Base-by-base conservation (phyloP, 2,113 vertebrate genomes). In the Trematocara macrostoma region DNA sequence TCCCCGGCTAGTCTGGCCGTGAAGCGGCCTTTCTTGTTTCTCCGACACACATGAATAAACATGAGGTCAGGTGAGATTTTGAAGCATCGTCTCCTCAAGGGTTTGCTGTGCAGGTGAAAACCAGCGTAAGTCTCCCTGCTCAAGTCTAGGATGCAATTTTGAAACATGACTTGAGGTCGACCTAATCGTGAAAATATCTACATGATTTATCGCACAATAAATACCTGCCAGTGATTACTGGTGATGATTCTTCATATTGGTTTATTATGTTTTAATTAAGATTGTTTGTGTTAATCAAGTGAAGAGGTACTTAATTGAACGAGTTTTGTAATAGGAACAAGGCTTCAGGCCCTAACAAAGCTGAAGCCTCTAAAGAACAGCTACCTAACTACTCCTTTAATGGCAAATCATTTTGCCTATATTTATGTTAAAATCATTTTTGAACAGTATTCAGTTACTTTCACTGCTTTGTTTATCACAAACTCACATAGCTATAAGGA, bases 21-120 rank as follows among this genome's bases (percentile, higher is more conserved):
- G 85, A 83, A 67, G 52, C 56, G 31, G 78, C 35, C 84, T 81
- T 82, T 91, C 76, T 79, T 64, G 83, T 87, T 86, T 89, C 84
- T 67, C 56, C 83, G 57, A 59, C 55, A 89, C 88, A 84, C 87
- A 87, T 91, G 90, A 92, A 93, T 94, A 92, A 92, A 92, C 89
- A 93, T 89, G 35, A 90, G 91, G 83, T 92, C 89, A 91, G 83
- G 45, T 42, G 56, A 92, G 61, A 85, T 80, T 83, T 56, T 76
- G 55, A 81, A 87, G 52, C 11, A 5, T 38, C 9, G 8, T 20
- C 29, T 57, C 61, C 31, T 6, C 34, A 56, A 78, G 53, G 40
- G 14, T 82, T 79, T 51, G 29, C 47, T 78, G 45, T 51, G 42
- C 61, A 86, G 88, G 52, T 82, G 64, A 79, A 85, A 64, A 83